Percentiles rank a stretch among this genome's conserved stretches.
Evolutionary conservation across 2,797 vertebrate genomes (phyloP).

Genomic region (Mycteria americana): DNA sequence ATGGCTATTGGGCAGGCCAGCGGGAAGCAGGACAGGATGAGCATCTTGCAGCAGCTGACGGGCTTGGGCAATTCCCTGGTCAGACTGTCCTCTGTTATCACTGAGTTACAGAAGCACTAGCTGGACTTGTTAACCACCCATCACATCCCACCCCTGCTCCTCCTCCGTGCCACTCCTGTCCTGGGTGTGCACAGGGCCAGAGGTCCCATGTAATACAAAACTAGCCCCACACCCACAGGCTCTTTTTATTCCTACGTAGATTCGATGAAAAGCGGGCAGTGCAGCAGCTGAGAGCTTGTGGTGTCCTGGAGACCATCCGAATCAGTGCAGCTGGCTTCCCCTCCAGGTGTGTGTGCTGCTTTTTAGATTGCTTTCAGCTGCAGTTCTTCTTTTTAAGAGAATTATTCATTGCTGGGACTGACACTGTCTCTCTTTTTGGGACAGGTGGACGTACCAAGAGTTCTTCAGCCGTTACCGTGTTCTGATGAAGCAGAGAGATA

Average conservation of each 20-base stretch:
- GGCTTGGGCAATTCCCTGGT: not conserved
- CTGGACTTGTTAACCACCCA: not conserved
- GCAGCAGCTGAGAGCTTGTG: constrained; percentile 96
- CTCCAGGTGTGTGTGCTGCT: constrained; percentile 81
- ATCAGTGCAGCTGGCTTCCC: constrained; percentile 98
- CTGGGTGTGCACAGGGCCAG: not conserved
- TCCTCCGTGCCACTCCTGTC: not conserved
- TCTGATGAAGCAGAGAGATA: constrained; percentile 97
- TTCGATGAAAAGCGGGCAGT: constrained; percentile 97
- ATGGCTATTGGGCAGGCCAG: not conserved
- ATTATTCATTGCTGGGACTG: not conserved
- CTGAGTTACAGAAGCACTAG: not conserved
- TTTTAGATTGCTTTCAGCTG: not conserved
- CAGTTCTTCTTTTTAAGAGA: not conserved
- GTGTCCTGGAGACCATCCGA: constrained; percentile 95
- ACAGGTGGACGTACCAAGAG: constrained; percentile 98
- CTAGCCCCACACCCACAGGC: not conserved
- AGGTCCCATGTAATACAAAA: not conserved
- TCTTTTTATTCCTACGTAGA: constrained; percentile 60
- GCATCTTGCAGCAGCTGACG: not conserved
- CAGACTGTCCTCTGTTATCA: not conserved
- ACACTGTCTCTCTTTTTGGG: constrained; percentile 1
- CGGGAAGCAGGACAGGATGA: not conserved
- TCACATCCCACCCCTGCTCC: not conserved
- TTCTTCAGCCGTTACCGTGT: constrained; percentile 98